A percentile compares a stretch with the other conserved stretches of the same genome.
Conservation (phyloP, 1,140 invertebrate genomes). For the Berghia stephanieae region DNA sequence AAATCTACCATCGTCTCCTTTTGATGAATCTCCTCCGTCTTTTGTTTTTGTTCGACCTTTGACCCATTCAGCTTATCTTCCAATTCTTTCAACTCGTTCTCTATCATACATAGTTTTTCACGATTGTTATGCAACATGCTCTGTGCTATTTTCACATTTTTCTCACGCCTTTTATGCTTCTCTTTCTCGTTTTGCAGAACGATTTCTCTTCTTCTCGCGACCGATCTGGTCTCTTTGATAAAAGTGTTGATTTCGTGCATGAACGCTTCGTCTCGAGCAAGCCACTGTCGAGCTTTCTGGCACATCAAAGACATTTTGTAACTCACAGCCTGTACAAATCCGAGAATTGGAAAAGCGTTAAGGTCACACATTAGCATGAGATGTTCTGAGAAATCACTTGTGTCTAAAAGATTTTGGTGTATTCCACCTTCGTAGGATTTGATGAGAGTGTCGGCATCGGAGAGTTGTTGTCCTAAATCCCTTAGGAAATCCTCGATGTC, state of each 20-base stretch:
- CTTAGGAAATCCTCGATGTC: conserved; percentile 51
- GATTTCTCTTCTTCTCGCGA: conserved; percentile 49
- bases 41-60: conserved; percentile 45
- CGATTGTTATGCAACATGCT: conserved; percentile 57
- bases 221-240: conserved; percentile 53
- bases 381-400: conserved; percentile 50
- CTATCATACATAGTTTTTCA: conserved; percentile 57
- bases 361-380: conserved; percentile 57
- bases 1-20: conserved; percentile 64
- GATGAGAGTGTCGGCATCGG: conserved; percentile 45
- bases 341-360: conserved; percentile 61
- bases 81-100: conserved; percentile 55
- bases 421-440: conserved; percentile 53
- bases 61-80: conserved; percentile 50
- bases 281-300: conserved; percentile 53
- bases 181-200: conserved; percentile 55
- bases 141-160: conserved; percentile 52
- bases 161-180: conserved; percentile 56
- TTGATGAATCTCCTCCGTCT: conserved; percentile 53
- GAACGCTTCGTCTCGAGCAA: conserved; percentile 58
- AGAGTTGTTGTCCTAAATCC: conserved; percentile 46
- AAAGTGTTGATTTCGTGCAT: conserved; percentile 60
- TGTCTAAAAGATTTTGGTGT: conserved; percentile 54
- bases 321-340: conserved; percentile 55
- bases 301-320: conserved; percentile 51